Evolutionary conservation across 2,797 vertebrate species (phyloP).

Genomic region (Hemitrygon akajei): DNA sequence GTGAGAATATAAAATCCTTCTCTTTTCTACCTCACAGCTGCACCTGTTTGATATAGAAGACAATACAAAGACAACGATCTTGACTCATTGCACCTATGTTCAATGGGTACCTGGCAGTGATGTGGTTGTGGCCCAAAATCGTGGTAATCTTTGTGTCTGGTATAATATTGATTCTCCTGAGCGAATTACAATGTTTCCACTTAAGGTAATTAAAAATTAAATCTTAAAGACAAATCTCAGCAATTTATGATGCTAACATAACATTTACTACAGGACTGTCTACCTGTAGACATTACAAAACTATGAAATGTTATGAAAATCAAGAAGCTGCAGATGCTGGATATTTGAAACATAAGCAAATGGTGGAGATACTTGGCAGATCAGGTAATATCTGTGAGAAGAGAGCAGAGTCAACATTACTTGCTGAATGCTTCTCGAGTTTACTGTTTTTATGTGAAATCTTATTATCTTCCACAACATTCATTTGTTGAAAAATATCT

Average conservation of each 20-base stretch:
- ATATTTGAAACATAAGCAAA: too few species aligned
- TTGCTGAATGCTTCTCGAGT: too few species aligned
- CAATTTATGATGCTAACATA: background rate
- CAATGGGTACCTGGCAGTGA: constrained; percentile 95
- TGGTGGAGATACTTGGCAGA: too few species aligned
- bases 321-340: too few species aligned
- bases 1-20: background rate
- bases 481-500: background rate
- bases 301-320: background rate
- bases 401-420: too few species aligned
- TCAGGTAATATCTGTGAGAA: too few species aligned
- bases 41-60: constrained; percentile 76
- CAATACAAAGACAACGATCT: constrained; percentile 68
- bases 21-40: constrained; percentile 57
- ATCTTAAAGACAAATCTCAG: background rate
- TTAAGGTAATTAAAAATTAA: constrained; percentile 65
- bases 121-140: constrained; percentile 88
- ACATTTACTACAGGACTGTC: background rate
- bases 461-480: background rate
- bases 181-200: constrained; percentile 79
- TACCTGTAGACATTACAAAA: background rate
- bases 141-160: constrained; percentile 82
- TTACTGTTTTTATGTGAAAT: background rate
- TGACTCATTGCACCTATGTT: constrained; percentile 87
- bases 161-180: constrained; percentile 92